Conservation (phyloP, 1,140 invertebrate species). For the Nylanderia fulva region DNA sequence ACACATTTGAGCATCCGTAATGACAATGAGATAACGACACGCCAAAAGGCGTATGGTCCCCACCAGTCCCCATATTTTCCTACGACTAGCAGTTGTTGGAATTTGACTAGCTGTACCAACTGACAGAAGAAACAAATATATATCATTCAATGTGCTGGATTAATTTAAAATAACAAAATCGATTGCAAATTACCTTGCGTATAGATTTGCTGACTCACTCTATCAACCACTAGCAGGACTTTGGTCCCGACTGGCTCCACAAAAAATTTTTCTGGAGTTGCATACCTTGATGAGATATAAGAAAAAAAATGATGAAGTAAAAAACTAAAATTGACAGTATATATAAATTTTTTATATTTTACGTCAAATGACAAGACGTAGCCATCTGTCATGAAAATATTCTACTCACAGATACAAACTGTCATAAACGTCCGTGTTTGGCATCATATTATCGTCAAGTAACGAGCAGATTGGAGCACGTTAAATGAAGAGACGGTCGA, state of each 20-base stretch:
- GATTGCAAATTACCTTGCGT: constrained; percentile 86
- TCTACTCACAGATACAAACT: constrained; percentile 88
- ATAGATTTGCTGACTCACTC: constrained; percentile 89
- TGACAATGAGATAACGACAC: constrained; percentile 95
- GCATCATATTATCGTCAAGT: constrained; percentile 78
- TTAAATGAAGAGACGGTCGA: constrained; percentile 2
- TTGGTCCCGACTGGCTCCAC: constrained; percentile 88
- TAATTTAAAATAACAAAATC: background rate
- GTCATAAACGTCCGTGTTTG: constrained; percentile 86
- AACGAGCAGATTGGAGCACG: background rate
- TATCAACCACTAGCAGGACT: constrained; percentile 90
- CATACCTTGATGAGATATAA: constrained; percentile 86
- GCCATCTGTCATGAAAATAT: background rate
- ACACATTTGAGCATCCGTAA: constrained; percentile 93
- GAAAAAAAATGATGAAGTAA: background rate
- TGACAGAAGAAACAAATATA: constrained; percentile 72
- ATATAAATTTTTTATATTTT: background rate
- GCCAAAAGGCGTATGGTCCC: constrained; percentile 95
- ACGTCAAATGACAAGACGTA: background rate
- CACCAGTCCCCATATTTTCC: constrained; percentile 95
- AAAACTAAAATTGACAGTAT: background rate
- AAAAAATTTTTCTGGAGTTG: constrained; percentile 91
- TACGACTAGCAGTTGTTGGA: constrained; percentile 88
- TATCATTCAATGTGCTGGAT: background rate
- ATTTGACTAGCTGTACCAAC: constrained; percentile 87